phyloP scores from a whole-genome alignment of 2,113 vertebrate genomes.

The Stigmatopora argus region DNA sequence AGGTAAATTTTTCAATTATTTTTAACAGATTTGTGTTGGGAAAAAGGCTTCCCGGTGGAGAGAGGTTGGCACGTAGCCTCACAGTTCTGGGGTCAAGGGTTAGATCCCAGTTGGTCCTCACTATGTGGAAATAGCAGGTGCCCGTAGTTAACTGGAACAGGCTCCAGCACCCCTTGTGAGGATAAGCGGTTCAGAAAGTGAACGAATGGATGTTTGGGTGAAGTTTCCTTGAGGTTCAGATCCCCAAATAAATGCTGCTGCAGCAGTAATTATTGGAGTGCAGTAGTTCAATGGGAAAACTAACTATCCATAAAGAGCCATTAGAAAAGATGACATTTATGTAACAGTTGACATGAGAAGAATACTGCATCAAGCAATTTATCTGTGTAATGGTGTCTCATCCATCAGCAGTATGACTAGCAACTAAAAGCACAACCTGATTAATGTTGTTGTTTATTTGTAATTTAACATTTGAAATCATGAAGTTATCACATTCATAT shows the following conservation, averaged over 20 bases:
- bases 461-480: neutral
- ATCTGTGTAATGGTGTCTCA: neutral
- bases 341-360: neutral
- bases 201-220: neutral
- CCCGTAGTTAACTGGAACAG: too few relatives aligned
- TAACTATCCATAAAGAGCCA: slow-evolving; percentile 2
- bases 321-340: slow-evolving; percentile 1
- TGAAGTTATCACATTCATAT: neutral
- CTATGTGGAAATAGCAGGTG: too few relatives aligned
- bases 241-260: neutral
- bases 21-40: too few relatives aligned
- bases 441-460: neutral
- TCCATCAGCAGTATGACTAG: neutral
- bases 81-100: too few relatives aligned
- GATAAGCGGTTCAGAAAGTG: too few relatives aligned
- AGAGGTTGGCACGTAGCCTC: too few relatives aligned
- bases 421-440: neutral
- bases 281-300: neutral
- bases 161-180: too few relatives aligned
- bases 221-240: neutral
- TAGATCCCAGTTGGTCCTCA: too few relatives aligned
- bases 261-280: neutral
- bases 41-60: too few relatives aligned
- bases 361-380: neutral
- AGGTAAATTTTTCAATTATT: neutral